A percentile compares a stretch with the other conserved stretches of the same genome.
These are phyloP conservation scores for Conops quadrifasciatus DNA, from an alignment of 2,888 invertebrate species.

Conservation along the genomic window DNA sequence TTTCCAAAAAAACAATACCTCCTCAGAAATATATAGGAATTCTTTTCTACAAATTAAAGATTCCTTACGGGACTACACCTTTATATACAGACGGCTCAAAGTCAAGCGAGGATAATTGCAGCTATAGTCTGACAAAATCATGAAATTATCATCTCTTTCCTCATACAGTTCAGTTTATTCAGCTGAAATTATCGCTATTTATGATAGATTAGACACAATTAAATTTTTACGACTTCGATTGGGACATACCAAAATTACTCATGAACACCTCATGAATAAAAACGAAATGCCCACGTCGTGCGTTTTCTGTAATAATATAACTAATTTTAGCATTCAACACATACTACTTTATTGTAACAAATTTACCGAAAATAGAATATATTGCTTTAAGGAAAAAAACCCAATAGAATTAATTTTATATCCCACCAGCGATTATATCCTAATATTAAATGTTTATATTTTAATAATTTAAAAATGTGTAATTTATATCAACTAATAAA, in stretches of 20 bases:
- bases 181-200: constrained; percentile 22
- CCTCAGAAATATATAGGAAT: background rate
- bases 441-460: no score
- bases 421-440: no score
- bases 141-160: constrained; percentile 7
- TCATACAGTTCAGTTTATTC: constrained; percentile 8
- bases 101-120: background rate
- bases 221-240: background rate
- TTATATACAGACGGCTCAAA: constrained; percentile 26
- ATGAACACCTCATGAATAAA: no score
- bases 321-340: no score
- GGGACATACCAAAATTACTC: background rate
- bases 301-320: no score
- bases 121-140: constrained; percentile 3
- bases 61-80: background rate
- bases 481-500: no score
- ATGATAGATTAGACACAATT: constrained; percentile 5
- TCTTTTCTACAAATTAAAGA: background rate
- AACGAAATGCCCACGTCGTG: no score
- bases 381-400: no score
- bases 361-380: no score
- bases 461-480: no score
- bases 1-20: background rate
- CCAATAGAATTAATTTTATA: no score
- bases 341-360: no score